Percentiles rank a stretch among this genome's conserved stretches.
Conservation (phyloP, 2,797 vertebrate species). For the Catamblyrhynchus diadema region DNA sequence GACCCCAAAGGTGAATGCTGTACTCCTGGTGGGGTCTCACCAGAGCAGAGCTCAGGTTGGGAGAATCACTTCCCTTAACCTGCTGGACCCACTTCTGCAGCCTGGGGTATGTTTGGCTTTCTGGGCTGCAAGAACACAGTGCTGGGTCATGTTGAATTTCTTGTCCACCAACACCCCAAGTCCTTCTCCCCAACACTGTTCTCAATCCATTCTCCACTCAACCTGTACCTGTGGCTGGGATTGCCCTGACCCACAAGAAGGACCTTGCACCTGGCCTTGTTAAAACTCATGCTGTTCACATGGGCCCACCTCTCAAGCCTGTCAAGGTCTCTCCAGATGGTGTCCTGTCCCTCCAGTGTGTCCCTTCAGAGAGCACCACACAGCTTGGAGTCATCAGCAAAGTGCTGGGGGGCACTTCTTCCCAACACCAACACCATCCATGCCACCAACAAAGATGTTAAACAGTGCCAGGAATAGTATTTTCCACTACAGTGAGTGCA, state of each 20-base stretch:
- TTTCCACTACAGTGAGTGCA: neutral
- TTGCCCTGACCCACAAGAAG: neutral
- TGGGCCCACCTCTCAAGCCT: neutral
- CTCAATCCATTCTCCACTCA: neutral
- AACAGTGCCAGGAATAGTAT: neutral
- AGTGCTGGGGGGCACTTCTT: neutral
- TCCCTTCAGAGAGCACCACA: neutral
- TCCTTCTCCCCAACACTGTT: neutral
- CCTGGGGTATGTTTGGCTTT: neutral
- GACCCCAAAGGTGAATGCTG: neutral
- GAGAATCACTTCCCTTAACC: neutral
- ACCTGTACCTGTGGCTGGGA: neutral
- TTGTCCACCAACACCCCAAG: neutral
- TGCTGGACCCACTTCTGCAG: neutral
- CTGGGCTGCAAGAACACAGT: neutral
- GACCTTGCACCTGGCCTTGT: neutral
- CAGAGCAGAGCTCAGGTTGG: neutral
- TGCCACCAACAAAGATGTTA: neutral
- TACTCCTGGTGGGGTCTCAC: too few species aligned
- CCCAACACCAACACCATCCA: too few species aligned
- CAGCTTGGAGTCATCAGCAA: neutral
- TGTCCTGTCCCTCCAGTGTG: neutral
- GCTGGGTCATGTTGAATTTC: neutral
- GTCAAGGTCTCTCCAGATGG: neutral
- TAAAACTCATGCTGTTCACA: neutral